Evolutionary conservation across 2,797 vertebrate species (phyloP).

Genomic region (Rhabdophis nuchalis): DNA sequence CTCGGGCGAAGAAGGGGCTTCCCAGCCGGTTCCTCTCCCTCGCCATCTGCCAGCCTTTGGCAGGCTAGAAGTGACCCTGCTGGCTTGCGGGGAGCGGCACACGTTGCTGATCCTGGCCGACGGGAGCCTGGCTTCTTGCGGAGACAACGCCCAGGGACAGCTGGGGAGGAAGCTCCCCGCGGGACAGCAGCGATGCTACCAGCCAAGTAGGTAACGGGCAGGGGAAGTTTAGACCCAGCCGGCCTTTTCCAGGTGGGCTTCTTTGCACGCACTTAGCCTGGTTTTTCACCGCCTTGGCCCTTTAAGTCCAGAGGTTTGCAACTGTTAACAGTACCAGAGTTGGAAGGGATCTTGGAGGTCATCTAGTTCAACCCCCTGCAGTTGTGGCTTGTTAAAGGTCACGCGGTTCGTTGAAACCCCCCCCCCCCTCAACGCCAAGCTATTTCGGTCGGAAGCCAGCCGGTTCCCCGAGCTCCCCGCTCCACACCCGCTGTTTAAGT

Average conservation of each 20-base stretch:
- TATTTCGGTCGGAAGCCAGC: background rate
- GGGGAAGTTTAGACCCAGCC: background rate
- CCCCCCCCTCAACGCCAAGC: background rate
- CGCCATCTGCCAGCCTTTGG: rapidly evolving
- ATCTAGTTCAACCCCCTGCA: no score
- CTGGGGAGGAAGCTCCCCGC: constrained; percentile 63
- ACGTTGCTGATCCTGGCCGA: constrained; percentile 68
- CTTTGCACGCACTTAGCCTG: background rate
- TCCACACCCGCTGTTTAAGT: background rate
- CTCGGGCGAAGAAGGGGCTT: background rate
- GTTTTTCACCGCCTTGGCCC: background rate
- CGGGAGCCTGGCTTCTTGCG: constrained; percentile 69
- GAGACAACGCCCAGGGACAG: constrained; percentile 71
- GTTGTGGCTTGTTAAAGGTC: background rate
- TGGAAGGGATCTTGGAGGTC: no score
- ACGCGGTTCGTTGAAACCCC: background rate
- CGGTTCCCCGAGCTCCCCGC: background rate
- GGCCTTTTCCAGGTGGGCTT: background rate
- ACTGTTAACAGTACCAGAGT: no score
- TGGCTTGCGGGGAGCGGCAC: constrained; percentile 74
- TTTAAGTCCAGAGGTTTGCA: no score
- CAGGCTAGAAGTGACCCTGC: background rate
- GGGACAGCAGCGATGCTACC: background rate
- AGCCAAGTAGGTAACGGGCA: constrained; percentile 34
- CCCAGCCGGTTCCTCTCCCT: background rate